Evolutionary conservation across 2,888 invertebrate species (phyloP), one percentile per base, ranked within the genome.

Genomic region (Germaria angustata): DNA sequence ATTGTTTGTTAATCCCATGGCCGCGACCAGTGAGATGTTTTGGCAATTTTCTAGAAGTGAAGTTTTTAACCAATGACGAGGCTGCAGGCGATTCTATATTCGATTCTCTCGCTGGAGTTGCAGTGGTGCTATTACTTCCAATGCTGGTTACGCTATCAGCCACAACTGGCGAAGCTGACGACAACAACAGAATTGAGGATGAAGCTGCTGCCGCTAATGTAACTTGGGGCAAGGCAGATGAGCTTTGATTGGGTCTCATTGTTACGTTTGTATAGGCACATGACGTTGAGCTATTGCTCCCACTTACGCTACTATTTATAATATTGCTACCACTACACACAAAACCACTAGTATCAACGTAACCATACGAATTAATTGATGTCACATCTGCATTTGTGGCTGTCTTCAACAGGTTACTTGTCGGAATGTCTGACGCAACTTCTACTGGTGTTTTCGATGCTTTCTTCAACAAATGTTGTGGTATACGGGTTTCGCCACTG

Each of bases 401-500:
- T n/a, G n/a, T 3, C 44, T 11, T 41, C 55, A 9, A 13, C 11
- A 9, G 32, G 7, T 13, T 34, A 59, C 3, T 53, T 71, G 61
- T 39, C 20, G 61, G 34, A 32, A 36, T 22, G 1, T 53, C 44
- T 17, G 61, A 2, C 0, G 46, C 9, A 11, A 7, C n/a, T 0
- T 39, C n/a, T 57, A 55, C 36, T 20, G 72, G 17, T 5, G 72
- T 13, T 32, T 72, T 76, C 9, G 53, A 13, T 22, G 55, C 20
- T 55, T 81, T 78, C 22, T 77, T 73, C 0, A 69, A 63, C 11
- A 75, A 72, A 49, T 85, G 71, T 39, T 87, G 87, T n/a, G 89
- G 86, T 32, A 87, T 83, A 71, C 89, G 86, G 15, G 88, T 89
- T 80, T 89, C 89, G 9, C 89, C 89, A 44, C 89, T 88, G 49